phyloP scores from a whole-genome alignment of 2,797 vertebrate species.

The Etheostoma nigrum region DNA sequence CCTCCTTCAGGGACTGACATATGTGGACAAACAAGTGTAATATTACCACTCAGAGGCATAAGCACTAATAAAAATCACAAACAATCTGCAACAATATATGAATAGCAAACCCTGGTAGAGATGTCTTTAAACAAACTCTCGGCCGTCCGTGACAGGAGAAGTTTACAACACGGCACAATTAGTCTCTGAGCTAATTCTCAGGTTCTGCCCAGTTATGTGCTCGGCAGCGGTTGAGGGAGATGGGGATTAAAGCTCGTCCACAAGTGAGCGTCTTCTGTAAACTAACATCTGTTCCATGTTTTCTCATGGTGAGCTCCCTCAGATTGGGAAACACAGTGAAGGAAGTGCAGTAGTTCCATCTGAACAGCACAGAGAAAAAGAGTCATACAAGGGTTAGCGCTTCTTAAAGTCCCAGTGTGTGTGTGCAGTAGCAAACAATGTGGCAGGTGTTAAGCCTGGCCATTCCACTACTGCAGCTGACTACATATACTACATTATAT shows the following conservation, averaged over 20 bases:
- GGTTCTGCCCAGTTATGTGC: slow-evolving; percentile 71
- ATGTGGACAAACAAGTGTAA: neutral
- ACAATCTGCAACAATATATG: neutral
- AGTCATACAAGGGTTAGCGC: neutral
- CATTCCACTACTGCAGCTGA: neutral
- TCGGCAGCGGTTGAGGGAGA: slow-evolving; percentile 48
- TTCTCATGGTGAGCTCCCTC: slow-evolving; percentile 53
- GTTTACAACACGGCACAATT: slow-evolving; percentile 73
- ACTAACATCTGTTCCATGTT: slow-evolving; percentile 75
- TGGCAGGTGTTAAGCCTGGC: neutral
- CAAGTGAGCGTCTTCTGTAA: slow-evolving; percentile 63
- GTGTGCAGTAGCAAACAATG: neutral
- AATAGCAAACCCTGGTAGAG: slow-evolving; percentile 27
- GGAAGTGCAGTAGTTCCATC: slow-evolving; percentile 46
- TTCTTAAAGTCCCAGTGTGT: slow-evolving; percentile 2
- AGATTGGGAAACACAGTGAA: slow-evolving; percentile 57
- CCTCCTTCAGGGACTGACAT: too few relatives aligned
- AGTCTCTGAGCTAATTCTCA: slow-evolving; percentile 75
- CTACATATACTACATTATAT: neutral
- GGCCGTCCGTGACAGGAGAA: slow-evolving; percentile 63
- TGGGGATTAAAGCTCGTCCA: slow-evolving; percentile 52
- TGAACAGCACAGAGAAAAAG: slow-evolving; percentile 39
- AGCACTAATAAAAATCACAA: neutral
- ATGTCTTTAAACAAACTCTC: slow-evolving; percentile 72
- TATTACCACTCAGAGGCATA: slow-evolving; percentile 1